Evolutionary conservation across 2,888 invertebrate genomes (phyloP), one percentile per base, ranked within the genome.

Genomic region (Idaea straminata): DNA sequence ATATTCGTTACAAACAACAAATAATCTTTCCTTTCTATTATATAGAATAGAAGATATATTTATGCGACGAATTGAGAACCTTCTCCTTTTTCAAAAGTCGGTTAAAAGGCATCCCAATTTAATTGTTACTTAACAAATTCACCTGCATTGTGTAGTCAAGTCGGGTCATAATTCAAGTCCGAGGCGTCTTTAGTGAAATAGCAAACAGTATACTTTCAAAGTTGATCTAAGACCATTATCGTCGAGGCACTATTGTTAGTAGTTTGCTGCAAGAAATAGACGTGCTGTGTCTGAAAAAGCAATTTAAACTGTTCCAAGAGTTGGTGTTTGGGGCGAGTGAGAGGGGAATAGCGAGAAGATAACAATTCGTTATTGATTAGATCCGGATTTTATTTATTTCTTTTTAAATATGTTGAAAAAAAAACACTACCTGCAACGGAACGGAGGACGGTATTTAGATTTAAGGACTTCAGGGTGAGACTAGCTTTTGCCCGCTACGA

Each of bases 261-360:
- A 78, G 83, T 85, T 81, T 77, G 76, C 73, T 74, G 71, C 74
- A 75, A 76, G 82, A 82, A 86, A 87, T 84, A 86, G 87, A 86
- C 82, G 84, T 80, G 81, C 80, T 85, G 83, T 84, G 84, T 85
- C 86, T 89, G 89, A 88, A 89, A 91, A 91, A 91, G 88, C 91
- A 91, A 91, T 91, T 91, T 91, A 88, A 91, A 90, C 87, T 88
- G 86, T 85, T 86, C 79, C 80, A 80, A 64, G 79, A 73, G 80
- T 80, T 76, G 69, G 66, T 63, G 69, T 66, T 66, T 71, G 81
- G 79, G 73, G 4, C 69, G 83, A 82, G 75, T 60, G n/a, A 77
- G 61, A 62, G 73, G 74, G 70, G 64, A 59, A 0, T 0, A 66
- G 76, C 70, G 75, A 5, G 15, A 34, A 60, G 47, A 25, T 25